Percentiles rank a stretch among this genome's conserved stretches.
phyloP scores from a whole-genome alignment of 2,113 vertebrate species.

The Eidolon helvum region DNA sequence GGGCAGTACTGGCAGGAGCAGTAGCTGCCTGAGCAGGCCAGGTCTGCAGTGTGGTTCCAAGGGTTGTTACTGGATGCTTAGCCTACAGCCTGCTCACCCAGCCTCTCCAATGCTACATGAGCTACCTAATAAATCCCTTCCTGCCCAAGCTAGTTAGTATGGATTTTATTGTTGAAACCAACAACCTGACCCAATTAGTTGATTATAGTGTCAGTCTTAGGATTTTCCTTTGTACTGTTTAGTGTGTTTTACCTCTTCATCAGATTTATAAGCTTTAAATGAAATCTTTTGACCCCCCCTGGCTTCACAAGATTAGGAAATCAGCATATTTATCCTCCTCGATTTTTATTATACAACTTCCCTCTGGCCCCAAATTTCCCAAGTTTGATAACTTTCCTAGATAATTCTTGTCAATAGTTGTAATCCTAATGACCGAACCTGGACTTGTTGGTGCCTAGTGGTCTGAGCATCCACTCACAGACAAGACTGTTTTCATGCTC shows the following conservation, averaged over 20 bases:
- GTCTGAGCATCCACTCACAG: not conserved
- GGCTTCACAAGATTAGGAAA: constrained; percentile 32
- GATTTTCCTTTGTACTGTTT: not conserved
- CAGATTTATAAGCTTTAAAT: constrained; percentile 27
- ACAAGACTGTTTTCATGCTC: not conserved
- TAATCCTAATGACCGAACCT: not conserved
- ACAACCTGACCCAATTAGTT: not conserved
- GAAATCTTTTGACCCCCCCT: not conserved
- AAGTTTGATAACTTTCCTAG: not conserved
- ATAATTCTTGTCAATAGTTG: not conserved
- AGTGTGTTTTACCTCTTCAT: not conserved
- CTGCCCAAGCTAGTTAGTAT: constrained; percentile 24
- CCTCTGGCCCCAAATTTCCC: not conserved
- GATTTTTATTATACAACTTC: constrained; percentile 29
- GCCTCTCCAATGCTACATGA: constrained; percentile 18
- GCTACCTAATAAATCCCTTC: constrained; percentile 11
- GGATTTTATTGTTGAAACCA: constrained; percentile 41
- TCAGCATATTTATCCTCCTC: not conserved
- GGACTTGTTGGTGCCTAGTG: not conserved
- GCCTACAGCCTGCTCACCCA: constrained; percentile 20
- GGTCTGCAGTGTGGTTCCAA: not conserved
- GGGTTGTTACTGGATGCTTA: not conserved
- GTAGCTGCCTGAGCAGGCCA: not conserved
- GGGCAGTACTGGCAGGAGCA: not conserved
- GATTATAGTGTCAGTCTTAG: not conserved